These are phyloP conservation scores for Phocoena sinus DNA, from an alignment of 2,113 vertebrate species.

Conservation along the genomic window DNA sequence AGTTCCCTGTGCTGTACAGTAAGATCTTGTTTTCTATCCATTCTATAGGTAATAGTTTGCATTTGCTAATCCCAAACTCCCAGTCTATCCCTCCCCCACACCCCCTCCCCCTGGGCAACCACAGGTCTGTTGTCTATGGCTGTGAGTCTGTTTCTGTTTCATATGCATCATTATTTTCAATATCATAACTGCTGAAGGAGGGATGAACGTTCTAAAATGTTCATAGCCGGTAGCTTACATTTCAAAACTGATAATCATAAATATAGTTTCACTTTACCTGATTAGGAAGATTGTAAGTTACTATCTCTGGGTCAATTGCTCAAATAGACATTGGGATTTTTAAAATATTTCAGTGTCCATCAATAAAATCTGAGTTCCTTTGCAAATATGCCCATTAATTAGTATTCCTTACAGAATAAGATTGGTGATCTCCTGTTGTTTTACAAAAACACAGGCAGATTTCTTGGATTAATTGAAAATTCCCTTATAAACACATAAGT, in stretches of 20 bases:
- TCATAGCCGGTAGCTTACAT: background rate
- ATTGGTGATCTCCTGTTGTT: background rate
- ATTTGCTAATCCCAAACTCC: background rate
- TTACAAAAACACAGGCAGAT: background rate
- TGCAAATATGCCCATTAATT: background rate
- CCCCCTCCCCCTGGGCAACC: background rate
- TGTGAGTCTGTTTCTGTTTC: background rate
- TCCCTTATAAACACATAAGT: background rate
- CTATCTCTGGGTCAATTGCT: background rate
- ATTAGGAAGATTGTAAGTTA: background rate
- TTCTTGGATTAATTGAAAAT: background rate
- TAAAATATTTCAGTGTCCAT: background rate
- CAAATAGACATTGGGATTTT: background rate
- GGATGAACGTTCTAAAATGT: background rate
- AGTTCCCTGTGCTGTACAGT: background rate
- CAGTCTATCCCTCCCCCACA: background rate
- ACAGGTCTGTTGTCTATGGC: background rate
- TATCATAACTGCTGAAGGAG: background rate
- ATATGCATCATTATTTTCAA: background rate
- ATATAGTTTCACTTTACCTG: background rate
- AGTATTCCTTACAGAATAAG: background rate
- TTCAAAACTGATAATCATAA: conserved; percentile 1
- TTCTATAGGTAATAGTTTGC: background rate
- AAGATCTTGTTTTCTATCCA: background rate
- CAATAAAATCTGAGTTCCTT: background rate